Evolutionary conservation across 2,797 vertebrate genomes (phyloP).

Genomic region (Paratrypauchen microcephalus): DNA sequence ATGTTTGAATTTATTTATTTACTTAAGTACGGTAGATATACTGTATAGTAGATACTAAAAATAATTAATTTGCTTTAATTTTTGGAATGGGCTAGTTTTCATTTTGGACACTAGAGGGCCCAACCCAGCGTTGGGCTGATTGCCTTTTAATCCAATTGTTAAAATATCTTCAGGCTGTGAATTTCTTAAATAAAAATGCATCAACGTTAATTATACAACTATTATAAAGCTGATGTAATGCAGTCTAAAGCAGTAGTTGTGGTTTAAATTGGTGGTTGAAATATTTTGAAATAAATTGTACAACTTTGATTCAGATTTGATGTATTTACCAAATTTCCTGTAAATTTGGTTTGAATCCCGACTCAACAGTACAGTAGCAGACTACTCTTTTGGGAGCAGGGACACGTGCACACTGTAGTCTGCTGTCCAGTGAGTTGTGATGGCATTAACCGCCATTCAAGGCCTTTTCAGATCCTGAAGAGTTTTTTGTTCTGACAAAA

Average conservation of each 20-base stretch:
- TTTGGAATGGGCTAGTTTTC: not conserved
- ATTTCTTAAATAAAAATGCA: not conserved
- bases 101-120: constrained; percentile 57
- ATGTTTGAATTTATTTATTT: not conserved
- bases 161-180: not conserved
- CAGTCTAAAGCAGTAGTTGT: not conserved
- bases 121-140: not conserved
- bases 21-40: not conserved
- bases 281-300: not conserved
- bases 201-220: not conserved
- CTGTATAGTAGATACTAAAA: not conserved
- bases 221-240: not conserved
- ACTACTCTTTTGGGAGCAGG: constrained; percentile 10
- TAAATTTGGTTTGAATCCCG: not conserved
- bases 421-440: constrained; percentile 36
- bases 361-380: constrained; percentile 27
- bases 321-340: not conserved
- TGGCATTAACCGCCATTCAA: constrained; percentile 58
- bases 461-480: constrained; percentile 64
- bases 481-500: constrained; percentile 73
- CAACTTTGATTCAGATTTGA: not conserved
- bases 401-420: constrained; percentile 35
- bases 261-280: not conserved
- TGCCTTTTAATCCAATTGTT: not conserved
- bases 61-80: not conserved